Evolutionary conservation across 2,888 invertebrate genomes (phyloP), one percentile per base, ranked within the genome.

Genomic region (Dascillus cervinus): DNA sequence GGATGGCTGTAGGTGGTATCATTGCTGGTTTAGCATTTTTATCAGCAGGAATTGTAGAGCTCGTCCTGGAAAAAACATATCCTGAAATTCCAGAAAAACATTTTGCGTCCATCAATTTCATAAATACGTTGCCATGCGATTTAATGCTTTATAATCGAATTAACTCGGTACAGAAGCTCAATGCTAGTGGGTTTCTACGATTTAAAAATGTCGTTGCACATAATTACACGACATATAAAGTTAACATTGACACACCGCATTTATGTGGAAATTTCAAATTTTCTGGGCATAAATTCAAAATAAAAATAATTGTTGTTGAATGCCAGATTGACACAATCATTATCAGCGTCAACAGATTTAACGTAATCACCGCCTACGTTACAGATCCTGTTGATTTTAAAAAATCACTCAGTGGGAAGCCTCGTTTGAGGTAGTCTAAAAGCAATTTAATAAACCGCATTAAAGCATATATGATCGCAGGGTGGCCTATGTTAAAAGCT

Each of bases 1-100:
- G 82, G 44, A 88, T 89, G 82, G 75, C 77, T 4, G 64, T 77
- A 1, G 89, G 89, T 2, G 82, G 84, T 24, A 52, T 80, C 34
- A 56, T 83, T 14, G 63, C 63, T 1, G 64, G 50, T 3, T 14
- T 46, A 21, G 49, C 50, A 2, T 51, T 51, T 29, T 24, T 51
- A 22, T 33, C 41, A 4, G 50, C 72, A 70, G 57, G 82, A 56
- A 70, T 70, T 63, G 58, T 82, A 29, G 78, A 82, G 62, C 72
- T 79, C 37, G 64, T 55, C n/a, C 31, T 64, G 11, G 60, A 69
- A 58, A 55, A 55, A 31, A 65, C 62, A 3, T 67, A 68, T 43
- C 64, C 69, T 2, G 52, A 59, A 24, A 39, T 65, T 14, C 68
- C 69, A 3, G 47, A 50, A 9, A 43, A 49, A 11, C 52, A 58